Base-by-base conservation (phyloP, 2,888 invertebrate genomes). In the Sipunculus nudus region DNA sequence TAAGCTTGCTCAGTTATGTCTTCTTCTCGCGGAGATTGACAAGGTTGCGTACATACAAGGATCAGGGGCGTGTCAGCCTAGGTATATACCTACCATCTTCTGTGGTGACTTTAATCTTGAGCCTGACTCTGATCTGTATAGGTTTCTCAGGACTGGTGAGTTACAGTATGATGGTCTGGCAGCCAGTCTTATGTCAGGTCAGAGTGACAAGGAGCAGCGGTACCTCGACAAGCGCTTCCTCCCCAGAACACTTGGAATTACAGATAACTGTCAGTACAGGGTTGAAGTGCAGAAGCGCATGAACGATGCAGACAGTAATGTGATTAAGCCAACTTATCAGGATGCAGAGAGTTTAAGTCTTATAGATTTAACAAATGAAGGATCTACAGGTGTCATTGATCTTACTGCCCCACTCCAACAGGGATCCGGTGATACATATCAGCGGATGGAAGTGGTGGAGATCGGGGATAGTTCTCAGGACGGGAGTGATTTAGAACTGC, bases 31-130 rank as follows among this genome's bases (percentile, higher is more conserved):
- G 0, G 93, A 95, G 83, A 85, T 99, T 3, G 92, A 94, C 70
- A 86, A 91, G 72, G 88, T 93, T 69, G 89, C 76, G 0, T 53
- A 46, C 32, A 63, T 53, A n/a, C 53, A 31, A 13, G 29, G 16
- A 31, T 21, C 46, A 31, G 28, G 38, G 41, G 39, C 21, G n/a
- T 31, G 46, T 35, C 23, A 53, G 25, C 28, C 25, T 21, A 46
- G 39, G 21, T 90, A 92, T 77, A 80, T 89, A 39, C 95, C 96
- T 0, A 88, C 93, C 4, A 89, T 99, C 61, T 71, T 98, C 62
- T 91, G 93, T 3, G 99, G 99, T 0, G 99, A 99, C 84, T 92
- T 98, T 65, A 99, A 98, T 84, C 89, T 92, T 2, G 86, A 88
- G 58, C 93, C 94, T 0, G 82, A 88, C 43, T 90, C 92, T 40